phyloP scores from a whole-genome alignment of 2,888 invertebrate genomes.

The Bimastos eiseni region DNA sequence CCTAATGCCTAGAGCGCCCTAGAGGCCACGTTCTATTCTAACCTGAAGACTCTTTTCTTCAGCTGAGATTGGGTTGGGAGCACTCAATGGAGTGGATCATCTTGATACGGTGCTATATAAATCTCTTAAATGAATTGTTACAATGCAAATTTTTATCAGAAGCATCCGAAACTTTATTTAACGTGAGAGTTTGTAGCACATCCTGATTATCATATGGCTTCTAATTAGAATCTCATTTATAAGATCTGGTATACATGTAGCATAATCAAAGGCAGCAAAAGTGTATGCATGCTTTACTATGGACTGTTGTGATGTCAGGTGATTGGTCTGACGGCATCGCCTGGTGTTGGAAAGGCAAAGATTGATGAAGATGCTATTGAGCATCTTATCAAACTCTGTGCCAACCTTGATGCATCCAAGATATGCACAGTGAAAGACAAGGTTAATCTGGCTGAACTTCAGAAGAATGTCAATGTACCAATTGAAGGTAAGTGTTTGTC shows the following conservation, averaged over 20 bases:
- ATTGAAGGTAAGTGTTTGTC: constrained; percentile 22
- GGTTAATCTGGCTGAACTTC: constrained; percentile 16
- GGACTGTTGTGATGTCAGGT: constrained; percentile 54
- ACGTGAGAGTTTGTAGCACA: not conserved
- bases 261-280: not conserved
- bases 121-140: no score
- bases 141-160: not conserved
- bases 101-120: no score
- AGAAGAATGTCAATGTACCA: not conserved
- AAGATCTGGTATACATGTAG: not conserved
- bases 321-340: constrained; percentile 62
- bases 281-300: not conserved
- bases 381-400: constrained; percentile 57
- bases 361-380: constrained; percentile 50
- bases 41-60: no score
- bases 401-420: constrained; percentile 52
- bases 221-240: no score
- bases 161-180: not conserved
- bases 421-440: constrained; percentile 49
- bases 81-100: no score
- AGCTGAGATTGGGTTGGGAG: no score
- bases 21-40: no score
- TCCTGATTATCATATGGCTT: not conserved
- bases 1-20: no score
- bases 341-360: constrained; percentile 58